Base-by-base conservation (phyloP, 2,888 invertebrate species). In the Gnatocerus cornutus region DNA sequence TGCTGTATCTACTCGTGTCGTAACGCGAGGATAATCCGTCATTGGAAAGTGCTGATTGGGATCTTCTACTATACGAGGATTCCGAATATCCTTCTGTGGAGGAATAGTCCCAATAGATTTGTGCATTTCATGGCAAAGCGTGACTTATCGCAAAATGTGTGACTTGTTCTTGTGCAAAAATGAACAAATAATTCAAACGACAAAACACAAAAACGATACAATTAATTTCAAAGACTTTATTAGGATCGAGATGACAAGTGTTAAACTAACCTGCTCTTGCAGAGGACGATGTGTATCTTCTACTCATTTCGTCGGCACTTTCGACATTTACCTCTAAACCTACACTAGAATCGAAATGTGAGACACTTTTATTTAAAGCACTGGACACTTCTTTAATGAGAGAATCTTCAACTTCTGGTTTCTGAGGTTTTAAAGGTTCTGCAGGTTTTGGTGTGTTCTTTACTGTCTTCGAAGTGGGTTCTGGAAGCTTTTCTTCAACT, bases 71-170 rank as follows among this genome's bases (percentile, higher is more conserved):
- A 73, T 80, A 82, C 3, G 83, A 21, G 21, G 21, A 81, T 67
- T 83, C 83, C 66, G 78, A 78, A 39, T 82, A 80, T 29, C 81
- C 82, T 75, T 83, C 84, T 83, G 82, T 75, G 80, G 74, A 80
- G 69, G 50, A 65, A 56, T 46, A 63, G 21, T 52, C 14, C 52
- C 52, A 63, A 63, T 63, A 30, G 63, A 63, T 63, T 63, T 52
- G 61, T 61, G 61, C 37, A 33, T 29, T 30, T 62, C 29, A 59
- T 12, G 43, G 59, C 46, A 46, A 46, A 59, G 59, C 46, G 59
- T 45, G 45, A 45, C 45, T 30, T 9, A n/a, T 59, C 16, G 10
- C n/a, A 41, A 59, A 39, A 52, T 41, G 62, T 62, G 62, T 61
- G 27, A 27, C 16, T 50, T 61, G 61, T 61, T 37, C 39, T 53